Evolutionary conservation across 2,113 vertebrate species (phyloP).

Genomic region (Pardalotus punctatus): DNA sequence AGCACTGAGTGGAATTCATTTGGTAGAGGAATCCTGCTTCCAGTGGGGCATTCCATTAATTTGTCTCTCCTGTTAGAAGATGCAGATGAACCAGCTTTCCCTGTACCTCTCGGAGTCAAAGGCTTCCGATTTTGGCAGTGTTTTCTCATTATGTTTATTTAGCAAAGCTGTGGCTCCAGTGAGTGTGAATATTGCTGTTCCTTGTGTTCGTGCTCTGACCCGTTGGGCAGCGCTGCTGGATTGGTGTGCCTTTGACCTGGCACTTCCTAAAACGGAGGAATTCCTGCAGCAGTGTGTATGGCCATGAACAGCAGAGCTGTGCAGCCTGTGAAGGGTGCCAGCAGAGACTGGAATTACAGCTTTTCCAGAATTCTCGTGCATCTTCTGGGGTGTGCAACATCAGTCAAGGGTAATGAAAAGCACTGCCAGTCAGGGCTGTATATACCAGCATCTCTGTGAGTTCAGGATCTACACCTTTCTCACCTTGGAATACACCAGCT

Average conservation of each 20-base stretch:
- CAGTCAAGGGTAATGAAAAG: neutral
- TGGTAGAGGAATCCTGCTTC: neutral
- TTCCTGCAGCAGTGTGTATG: rapidly evolving
- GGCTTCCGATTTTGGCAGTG: neutral
- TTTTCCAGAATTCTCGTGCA: neutral
- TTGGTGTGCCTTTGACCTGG: neutral
- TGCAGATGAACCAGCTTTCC: neutral
- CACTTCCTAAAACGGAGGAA: neutral
- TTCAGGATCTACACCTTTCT: neutral
- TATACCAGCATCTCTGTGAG: neutral
- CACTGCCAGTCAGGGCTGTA: neutral
- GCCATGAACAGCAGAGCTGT: neutral
- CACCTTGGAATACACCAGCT: neutral
- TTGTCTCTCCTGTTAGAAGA: neutral
- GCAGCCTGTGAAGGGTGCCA: neutral
- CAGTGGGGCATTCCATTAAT: neutral
- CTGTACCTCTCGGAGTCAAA: neutral
- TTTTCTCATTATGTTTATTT: neutral
- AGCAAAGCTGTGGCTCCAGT: neutral
- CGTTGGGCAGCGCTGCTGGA: neutral
- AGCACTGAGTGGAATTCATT: neutral
- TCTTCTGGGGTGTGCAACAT: neutral
- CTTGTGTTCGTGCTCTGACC: neutral
- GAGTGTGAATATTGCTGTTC: neutral
- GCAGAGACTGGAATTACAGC: neutral